Conservation (phyloP, 2,797 vertebrate genomes). For the Amazonetta brasiliensis region DNA sequence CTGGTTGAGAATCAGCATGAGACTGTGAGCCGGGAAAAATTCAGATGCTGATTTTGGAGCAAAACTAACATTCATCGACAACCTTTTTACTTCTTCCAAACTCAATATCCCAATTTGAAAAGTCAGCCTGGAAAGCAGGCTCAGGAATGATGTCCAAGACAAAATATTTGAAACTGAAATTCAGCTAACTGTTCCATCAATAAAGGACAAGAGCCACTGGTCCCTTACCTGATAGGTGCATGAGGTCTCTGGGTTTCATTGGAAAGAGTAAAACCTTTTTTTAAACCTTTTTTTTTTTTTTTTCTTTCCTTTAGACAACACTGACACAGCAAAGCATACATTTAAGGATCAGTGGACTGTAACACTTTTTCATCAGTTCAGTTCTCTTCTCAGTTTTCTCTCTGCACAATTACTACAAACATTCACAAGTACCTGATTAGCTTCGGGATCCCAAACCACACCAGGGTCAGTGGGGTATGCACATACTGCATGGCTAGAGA, state of each 20-base stretch:
- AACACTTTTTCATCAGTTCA: neutral
- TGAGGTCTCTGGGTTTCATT: neutral
- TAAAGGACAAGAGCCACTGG: neutral
- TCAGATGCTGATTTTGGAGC: neutral
- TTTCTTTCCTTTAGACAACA: neutral
- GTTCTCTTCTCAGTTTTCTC: neutral
- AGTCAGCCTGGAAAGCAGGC: neutral
- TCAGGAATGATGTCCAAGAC: fast-evolving
- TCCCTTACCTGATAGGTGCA: neutral
- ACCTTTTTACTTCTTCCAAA: neutral
- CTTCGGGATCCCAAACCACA: neutral
- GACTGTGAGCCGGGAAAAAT: fast-evolving
- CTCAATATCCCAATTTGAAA: neutral
- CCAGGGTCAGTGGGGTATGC: fast-evolving
- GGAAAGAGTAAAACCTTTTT: neutral
- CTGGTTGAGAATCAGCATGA: neutral
- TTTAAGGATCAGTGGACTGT: neutral
- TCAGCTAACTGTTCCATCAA: neutral
- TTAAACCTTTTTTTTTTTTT: neutral
- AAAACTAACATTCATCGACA: neutral
- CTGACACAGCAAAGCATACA: fast-evolving
- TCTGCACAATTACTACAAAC: neutral
- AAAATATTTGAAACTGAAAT: neutral
- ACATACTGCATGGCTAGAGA: neutral
- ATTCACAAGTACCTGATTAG: neutral